Evolutionary conservation across 2,888 invertebrate genomes (phyloP).

Genomic region (Tryphoninae sp.): DNA sequence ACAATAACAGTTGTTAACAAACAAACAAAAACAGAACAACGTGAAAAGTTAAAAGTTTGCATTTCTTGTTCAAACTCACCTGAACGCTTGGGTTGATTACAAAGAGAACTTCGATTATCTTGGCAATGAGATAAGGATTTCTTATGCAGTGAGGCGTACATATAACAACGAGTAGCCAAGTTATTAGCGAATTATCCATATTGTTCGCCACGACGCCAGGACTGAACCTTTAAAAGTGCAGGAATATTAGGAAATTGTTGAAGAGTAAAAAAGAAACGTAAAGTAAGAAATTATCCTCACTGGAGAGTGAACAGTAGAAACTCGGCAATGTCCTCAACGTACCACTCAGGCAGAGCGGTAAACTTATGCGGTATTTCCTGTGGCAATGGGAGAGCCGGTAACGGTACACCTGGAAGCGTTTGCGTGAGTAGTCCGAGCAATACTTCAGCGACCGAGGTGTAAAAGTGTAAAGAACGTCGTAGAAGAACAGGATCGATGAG

Average conservation of each 20-base stretch:
- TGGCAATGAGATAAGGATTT: constrained; percentile 98
- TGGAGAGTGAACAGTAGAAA: constrained; percentile 96
- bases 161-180: constrained; percentile 94
- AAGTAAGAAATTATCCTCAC: constrained; percentile 84
- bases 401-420: constrained; percentile 81
- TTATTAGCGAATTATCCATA: constrained; percentile 91
- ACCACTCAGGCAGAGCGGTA: constrained; percentile 97
- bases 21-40: neutral
- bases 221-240: constrained; percentile 85
- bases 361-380: constrained; percentile 88
- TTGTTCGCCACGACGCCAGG: constrained; percentile 89
- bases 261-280: neutral
- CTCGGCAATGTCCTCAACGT: constrained; percentile 98
- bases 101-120: constrained; percentile 95
- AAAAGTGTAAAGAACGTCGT: constrained; percentile 92
- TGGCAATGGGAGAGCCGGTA: constrained; percentile 83
- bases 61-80: constrained; percentile 65
- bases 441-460: constrained; percentile 92
- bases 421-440: constrained; percentile 86
- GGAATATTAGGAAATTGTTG: constrained; percentile 27
- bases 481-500: constrained; percentile 93
- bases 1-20: neutral
- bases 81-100: constrained; percentile 89
- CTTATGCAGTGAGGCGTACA: constrained; percentile 95
- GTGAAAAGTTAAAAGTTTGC: neutral